Evolutionary conservation across 92 coral and sea anemone species (phyloP).

Genomic region (Anthopleura xanthogrammica): DNA sequence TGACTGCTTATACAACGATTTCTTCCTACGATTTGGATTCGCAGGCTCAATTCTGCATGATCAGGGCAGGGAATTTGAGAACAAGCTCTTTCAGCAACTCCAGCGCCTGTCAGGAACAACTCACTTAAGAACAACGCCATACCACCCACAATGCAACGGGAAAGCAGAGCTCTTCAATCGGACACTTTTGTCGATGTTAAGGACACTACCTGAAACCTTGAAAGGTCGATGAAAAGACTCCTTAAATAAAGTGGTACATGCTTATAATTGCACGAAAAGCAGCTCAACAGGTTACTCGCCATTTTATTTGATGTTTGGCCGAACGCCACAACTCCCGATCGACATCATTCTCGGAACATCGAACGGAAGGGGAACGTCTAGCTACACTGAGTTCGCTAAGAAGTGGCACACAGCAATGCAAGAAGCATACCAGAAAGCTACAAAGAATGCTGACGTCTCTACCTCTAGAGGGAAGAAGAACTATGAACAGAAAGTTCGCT

Average conservation of each 20-base stretch:
- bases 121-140: too few relatives aligned
- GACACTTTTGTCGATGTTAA: too few relatives aligned
- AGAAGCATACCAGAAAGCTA: conserved; percentile 29
- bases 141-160: too few relatives aligned
- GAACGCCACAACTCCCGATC: neutral
- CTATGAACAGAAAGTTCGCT: conserved; percentile 38
- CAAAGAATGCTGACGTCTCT: conserved; percentile 13
- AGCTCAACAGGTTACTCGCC: neutral
- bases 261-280: neutral
- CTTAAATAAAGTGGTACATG: too few relatives aligned
- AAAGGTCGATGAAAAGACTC: too few relatives aligned
- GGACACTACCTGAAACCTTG: too few relatives aligned
- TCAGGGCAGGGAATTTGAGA: neutral
- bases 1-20: neutral
- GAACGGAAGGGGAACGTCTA: neutral
- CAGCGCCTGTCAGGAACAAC: neutral
- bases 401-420: conserved; percentile 34
- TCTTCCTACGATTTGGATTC: neutral
- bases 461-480: conserved; percentile 26
- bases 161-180: too few relatives aligned
- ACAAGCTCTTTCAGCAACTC: neutral
- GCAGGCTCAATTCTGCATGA: neutral
- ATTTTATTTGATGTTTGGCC: neutral
- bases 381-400: conserved; percentile 19
- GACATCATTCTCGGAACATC: conserved; percentile 1